Evolutionary conservation across 37 sponge, comb jelly and placozoan species (phyloP), one percentile per base, ranked within the genome.

Genomic region (Petrosia ficiformis): DNA sequence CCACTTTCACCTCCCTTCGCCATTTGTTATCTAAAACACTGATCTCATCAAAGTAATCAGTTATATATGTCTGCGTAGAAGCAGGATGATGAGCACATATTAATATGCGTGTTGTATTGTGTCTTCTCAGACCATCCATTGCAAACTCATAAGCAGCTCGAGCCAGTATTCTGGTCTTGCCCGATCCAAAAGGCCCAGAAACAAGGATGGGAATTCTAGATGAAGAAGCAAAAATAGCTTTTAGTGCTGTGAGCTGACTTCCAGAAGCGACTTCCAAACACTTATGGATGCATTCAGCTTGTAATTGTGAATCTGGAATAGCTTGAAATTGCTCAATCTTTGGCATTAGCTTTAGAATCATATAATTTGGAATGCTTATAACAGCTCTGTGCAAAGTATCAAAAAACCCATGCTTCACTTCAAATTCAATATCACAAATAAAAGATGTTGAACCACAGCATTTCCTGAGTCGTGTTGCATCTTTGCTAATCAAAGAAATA

Each of bases 341-440:
- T 19, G 54, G 54, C 54, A 48, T 19, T 19, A 48, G 54, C 54
- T 48, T 48, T 48, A 19, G 54, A 48, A 48, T 48, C 14, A 48
- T 14, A 14, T 48, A 14, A 48, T 48, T 14, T 19, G 54, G 14
- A 48, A 48, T 8, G 14, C 14, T 48, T 14, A 48, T 14, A 48
- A 48, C 54, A 19, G 54, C 54, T 48, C 14, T 48, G 14, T 48
- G 54, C 54, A 48, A 48, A 19, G 54, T 25, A 33, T 79, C 29
- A 33, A 85, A 85, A 74, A 77, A 85, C 28, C 42, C 41, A 14
- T 78, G 48, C 34, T 85, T 85, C 21, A 79, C 39, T 37, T 52
- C 42, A 74, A 85, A 85, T 0, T 39, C 44, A 1, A 85, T 75
- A 8, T 66, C 3, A 41, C 76, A 28, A 48, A 48, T 14, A 26